Conservation (phyloP, 2,797 vertebrate species). For the Poeciliopsis infans region DNA sequence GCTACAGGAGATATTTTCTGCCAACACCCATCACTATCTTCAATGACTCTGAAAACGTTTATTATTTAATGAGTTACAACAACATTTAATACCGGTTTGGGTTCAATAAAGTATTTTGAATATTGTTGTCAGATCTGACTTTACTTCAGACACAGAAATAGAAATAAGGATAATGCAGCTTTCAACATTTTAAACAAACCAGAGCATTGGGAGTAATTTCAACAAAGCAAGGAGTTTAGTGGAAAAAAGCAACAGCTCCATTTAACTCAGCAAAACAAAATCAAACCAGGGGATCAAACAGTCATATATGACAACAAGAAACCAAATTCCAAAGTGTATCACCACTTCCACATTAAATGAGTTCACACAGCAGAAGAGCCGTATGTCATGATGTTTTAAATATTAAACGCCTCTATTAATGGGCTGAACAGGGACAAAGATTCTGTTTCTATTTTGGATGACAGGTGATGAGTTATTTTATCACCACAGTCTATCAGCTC, state of each 20-base stretch:
- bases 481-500: neutral
- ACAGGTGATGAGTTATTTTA: slow-evolving; percentile 17
- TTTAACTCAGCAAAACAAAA: neutral
- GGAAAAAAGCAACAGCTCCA: neutral
- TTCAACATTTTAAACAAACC: neutral
- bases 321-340: neutral
- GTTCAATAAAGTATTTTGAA: no score
- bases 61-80: no score
- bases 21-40: no score
- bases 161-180: neutral
- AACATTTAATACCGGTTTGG: no score
- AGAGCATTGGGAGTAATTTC: neutral
- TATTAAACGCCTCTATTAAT: slow-evolving; percentile 56
- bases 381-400: slow-evolving; percentile 51
- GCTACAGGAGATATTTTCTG: no score
- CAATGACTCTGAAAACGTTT: no score
- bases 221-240: neutral
- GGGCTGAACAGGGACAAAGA: slow-evolving; percentile 37
- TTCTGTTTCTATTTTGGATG: slow-evolving; percentile 52
- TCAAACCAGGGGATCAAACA: neutral
- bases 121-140: neutral
- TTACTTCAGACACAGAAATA: neutral
- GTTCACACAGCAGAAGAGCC: neutral
- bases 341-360: neutral
- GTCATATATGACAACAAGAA: neutral